Conservation (phyloP, 2,888 invertebrate species). For the Thyatira batis region DNA sequence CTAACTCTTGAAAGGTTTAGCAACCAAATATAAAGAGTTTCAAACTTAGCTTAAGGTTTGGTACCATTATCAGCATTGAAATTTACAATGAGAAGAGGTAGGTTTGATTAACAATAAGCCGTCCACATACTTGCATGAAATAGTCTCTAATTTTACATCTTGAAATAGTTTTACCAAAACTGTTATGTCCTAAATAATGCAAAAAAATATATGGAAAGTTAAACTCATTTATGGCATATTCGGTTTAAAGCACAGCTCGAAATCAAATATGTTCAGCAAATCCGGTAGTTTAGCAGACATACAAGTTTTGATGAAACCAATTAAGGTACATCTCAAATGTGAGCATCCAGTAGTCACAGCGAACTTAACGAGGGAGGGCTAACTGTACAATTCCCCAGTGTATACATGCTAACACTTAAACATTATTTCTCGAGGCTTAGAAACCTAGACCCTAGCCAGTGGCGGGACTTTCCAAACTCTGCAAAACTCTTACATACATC, state of each 20-base stretch:
- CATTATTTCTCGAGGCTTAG: slow-evolving; percentile 78
- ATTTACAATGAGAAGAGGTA: slow-evolving; percentile 80
- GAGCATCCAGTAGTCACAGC: slow-evolving; percentile 79
- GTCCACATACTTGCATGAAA: slow-evolving; percentile 62
- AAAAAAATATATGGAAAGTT: slow-evolving; percentile 52
- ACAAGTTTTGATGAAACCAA: slow-evolving; percentile 75
- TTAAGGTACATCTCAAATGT: slow-evolving; percentile 66
- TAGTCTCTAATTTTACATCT: slow-evolving; percentile 79
- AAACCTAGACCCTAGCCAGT: slow-evolving; percentile 76
- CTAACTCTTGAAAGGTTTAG: slow-evolving; percentile 55
- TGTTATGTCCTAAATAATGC: slow-evolving; percentile 60
- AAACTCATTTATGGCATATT: slow-evolving; percentile 60
- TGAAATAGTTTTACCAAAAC: slow-evolving; percentile 73
- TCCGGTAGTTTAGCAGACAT: slow-evolving; percentile 56
- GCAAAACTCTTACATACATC: slow-evolving; percentile 56
- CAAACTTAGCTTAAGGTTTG: slow-evolving; percentile 73
- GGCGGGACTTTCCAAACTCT: slow-evolving; percentile 80
- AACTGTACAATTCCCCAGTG: slow-evolving; percentile 82
- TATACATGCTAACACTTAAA: slow-evolving; percentile 82
- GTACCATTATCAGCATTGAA: slow-evolving; percentile 78
- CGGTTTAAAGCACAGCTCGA: slow-evolving; percentile 71
- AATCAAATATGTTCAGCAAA: slow-evolving; percentile 46
- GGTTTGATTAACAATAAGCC: slow-evolving; percentile 76
- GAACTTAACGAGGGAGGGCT: slow-evolving; percentile 82
- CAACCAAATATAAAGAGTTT: slow-evolving; percentile 18